Base-by-base conservation (phyloP, 2,888 invertebrate species). In the Trachelus stipa region DNA sequence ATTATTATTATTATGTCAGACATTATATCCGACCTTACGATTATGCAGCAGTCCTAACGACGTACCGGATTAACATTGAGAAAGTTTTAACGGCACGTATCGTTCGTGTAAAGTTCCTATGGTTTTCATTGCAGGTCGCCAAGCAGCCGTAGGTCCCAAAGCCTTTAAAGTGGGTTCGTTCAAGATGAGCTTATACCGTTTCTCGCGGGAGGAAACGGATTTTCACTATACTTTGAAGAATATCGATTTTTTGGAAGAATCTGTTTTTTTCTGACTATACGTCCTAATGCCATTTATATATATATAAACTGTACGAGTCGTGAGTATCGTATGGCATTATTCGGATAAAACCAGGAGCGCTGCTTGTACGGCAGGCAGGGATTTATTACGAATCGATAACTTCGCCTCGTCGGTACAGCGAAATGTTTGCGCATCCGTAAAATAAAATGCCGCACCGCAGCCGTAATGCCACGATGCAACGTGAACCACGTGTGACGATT, bases 341-440 rank as follows among this genome's bases (percentile, higher is more conserved):
- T 82, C 82, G 87, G 85, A 87, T 87, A 87, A 85, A 85, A 86
- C 86, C 86, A 80, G 77, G 79, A 81, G 74, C 82, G 82, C 81
- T 81, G 79, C 84, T 81, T 81, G 81, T 86, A 85, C 85, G 86
- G 81, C 83, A 80, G 76, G 69, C 68, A 81, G 82, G 77, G 86
- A 87, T 87, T 87, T 87, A 87, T 87, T 86, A 86, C 85, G 83
- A 87, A 87, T 87, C 86, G 84, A 87, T 87, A 86, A 86, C 83
- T 86, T 81, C 83, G 81, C 77, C 73, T 68, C 74, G 73, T 75
- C 75, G n/a, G 73, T 40, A 34, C 69, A 73, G 34, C 73, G 76
- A 79, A 76, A 77, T 81, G 79, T 81, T 81, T 79, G 77, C 37
- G 81, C 68, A 78, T 74, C 76, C 75, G 79, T 34, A 81, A 76